These are phyloP conservation scores for Lophura nycthemera DNA, from an alignment of 2,113 vertebrate genomes.

Conservation along the genomic window DNA sequence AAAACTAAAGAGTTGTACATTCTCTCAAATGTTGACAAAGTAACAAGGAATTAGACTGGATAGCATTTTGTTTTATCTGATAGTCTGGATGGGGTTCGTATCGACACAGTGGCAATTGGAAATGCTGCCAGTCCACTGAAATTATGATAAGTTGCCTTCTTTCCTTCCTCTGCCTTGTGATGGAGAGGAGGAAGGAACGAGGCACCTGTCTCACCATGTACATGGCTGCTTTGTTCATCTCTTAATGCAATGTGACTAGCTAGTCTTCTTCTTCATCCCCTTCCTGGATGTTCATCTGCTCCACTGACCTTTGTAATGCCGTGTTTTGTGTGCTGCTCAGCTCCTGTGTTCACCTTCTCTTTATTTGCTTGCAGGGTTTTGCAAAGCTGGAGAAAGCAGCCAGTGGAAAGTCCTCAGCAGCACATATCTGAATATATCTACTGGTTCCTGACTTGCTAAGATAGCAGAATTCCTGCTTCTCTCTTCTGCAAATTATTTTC, in stretches of 20 bases:
- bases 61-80: background rate
- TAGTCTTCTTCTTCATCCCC: background rate
- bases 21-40: too few species aligned
- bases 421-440: background rate
- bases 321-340: background rate
- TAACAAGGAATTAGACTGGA: background rate
- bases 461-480: background rate
- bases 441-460: background rate
- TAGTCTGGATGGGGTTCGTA: background rate
- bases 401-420: background rate
- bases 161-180: background rate
- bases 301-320: background rate
- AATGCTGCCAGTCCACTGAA: background rate
- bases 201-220: background rate
- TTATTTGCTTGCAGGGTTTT: constrained; percentile 21
- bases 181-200: background rate
- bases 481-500: background rate
- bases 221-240: background rate
- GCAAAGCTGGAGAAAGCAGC: background rate
- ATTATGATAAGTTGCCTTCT: background rate
- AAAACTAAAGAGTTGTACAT: background rate
- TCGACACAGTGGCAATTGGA: background rate
- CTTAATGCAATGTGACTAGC: background rate
- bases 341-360: background rate
- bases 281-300: background rate